Evolutionary conservation across 2,113 vertebrate species (phyloP).

Genomic region (Leucoraja erinaceus): DNA sequence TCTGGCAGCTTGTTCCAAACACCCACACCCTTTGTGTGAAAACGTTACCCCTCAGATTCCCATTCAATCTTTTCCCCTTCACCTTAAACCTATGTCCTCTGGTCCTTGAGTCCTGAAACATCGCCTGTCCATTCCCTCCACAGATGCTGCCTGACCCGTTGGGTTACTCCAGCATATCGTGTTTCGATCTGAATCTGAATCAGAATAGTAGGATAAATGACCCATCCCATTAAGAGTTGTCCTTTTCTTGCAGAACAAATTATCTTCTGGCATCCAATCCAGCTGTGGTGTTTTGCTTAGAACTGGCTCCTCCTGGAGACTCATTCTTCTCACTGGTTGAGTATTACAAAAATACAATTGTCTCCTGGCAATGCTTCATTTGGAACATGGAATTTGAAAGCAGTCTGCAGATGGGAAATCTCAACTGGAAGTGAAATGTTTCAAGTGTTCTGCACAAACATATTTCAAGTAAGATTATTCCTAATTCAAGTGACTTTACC

Average conservation of each 20-base stretch:
- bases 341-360: background rate
- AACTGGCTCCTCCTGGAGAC: background rate
- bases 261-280: background rate
- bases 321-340: background rate
- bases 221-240: background rate
- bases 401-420: background rate
- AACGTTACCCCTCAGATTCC: too few relatives aligned
- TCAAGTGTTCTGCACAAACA: background rate
- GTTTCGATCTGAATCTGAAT: too few relatives aligned
- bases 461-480: background rate
- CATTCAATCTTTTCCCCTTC: too few relatives aligned
- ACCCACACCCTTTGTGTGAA: too few relatives aligned
- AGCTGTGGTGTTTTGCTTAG: background rate
- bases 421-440: background rate
- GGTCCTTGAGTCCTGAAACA: too few relatives aligned
- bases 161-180: too few relatives aligned
- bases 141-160: too few relatives aligned
- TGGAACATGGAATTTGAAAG: conserved; percentile 3
- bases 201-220: background rate
- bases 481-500: background rate
- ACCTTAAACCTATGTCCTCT: too few relatives aligned
- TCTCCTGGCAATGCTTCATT: background rate
- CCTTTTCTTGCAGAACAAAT: background rate
- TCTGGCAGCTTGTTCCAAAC: too few relatives aligned
- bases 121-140: too few relatives aligned